These are phyloP conservation scores for Eolophus roseicapilla DNA, from an alignment of 2,113 vertebrate species.

Conservation along the genomic window DNA sequence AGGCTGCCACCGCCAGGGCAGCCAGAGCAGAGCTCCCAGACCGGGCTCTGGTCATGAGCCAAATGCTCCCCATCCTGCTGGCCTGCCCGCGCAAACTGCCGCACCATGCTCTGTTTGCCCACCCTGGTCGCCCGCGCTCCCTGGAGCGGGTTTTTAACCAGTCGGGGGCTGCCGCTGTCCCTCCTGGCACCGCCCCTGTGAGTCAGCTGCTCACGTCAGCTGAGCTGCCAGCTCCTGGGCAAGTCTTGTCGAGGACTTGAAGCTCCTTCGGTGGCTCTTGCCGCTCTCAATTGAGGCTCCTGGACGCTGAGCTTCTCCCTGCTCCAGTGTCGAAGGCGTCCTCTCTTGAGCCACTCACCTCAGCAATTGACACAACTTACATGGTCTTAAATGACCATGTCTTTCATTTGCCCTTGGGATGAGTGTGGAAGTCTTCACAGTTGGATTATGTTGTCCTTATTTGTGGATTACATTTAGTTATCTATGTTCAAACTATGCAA, in stretches of 20 bases:
- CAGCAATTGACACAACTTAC: not conserved
- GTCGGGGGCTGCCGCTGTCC: too few species aligned
- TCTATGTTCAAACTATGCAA: not conserved
- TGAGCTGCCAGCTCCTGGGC: not conserved
- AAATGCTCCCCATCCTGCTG: too few species aligned
- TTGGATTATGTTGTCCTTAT: not conserved
- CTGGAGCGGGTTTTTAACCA: not conserved
- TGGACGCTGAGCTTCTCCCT: not conserved
- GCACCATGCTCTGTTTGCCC: too few species aligned
- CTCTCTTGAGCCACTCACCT: not conserved
- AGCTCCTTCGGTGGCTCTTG: accelerated
- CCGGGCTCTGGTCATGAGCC: not conserved
- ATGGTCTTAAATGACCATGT: not conserved
- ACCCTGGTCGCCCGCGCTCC: not conserved
- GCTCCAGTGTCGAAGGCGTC: not conserved
- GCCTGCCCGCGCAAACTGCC: too few species aligned
- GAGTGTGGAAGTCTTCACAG: not conserved
- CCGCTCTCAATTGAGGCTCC: not conserved
- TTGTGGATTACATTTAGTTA: not conserved
- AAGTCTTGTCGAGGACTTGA: not conserved
- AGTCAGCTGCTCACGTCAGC: not conserved
- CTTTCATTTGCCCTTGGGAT: not conserved
- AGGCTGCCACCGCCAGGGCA: not conserved
- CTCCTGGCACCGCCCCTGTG: not conserved
- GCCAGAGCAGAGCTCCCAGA: not conserved